These are phyloP conservation scores for Corythornis leucogaster DNA, from an alignment of 2,797 vertebrate genomes.

Conservation along the genomic window DNA sequence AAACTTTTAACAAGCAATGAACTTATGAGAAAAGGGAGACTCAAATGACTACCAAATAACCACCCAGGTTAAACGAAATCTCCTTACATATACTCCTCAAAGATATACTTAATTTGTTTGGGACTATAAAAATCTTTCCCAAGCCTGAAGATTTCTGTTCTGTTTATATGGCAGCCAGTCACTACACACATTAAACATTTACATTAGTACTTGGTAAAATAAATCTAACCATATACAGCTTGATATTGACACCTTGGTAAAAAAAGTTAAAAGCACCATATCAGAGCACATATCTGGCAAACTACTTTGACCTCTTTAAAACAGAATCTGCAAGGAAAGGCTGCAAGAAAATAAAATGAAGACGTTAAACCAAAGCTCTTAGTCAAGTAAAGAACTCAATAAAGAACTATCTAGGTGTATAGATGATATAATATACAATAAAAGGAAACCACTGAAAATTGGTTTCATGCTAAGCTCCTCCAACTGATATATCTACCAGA, in stretches of 20 bases:
- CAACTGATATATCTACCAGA: conserved; percentile 1
- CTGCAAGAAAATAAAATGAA: neutral
- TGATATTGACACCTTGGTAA: neutral
- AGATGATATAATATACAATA: conserved; percentile 7
- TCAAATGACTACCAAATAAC: neutral
- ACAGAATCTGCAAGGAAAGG: neutral
- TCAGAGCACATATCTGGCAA: neutral
- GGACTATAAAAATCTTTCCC: conserved; percentile 5
- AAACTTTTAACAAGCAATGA: conserved; percentile 25
- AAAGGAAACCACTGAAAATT: conserved; percentile 46
- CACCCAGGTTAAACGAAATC: conserved; percentile 1
- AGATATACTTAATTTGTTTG: neutral
- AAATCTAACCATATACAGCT: neutral
- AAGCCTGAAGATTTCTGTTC: neutral
- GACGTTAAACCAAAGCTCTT: conserved; percentile 13
- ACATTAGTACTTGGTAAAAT: neutral
- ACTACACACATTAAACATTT: neutral
- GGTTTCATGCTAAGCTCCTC: conserved; percentile 7
- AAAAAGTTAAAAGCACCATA: neutral
- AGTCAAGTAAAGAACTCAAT: neutral
- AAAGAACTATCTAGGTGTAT: neutral
- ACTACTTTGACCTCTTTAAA: neutral
- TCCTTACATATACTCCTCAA: neutral
- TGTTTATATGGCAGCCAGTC: neutral
- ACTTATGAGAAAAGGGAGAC: neutral